A percentile compares a stretch with the other conserved stretches of the same genome.
phyloP scores from a whole-genome alignment of 2,797 vertebrate genomes.

The Scomberomorus guttatus region DNA sequence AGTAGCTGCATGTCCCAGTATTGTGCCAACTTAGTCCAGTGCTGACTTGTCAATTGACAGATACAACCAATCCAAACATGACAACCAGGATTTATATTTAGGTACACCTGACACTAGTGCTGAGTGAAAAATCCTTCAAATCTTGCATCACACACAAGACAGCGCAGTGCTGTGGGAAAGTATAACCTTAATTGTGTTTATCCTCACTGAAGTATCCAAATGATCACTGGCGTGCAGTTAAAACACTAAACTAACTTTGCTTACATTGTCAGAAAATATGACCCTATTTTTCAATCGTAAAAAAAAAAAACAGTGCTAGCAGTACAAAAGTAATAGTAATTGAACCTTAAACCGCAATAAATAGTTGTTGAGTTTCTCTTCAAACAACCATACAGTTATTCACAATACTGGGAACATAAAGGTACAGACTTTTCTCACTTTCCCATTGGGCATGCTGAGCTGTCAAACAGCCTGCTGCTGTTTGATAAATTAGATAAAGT shows the following conservation, averaged over 20 bases:
- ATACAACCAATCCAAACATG: not conserved
- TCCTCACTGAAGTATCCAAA: not conserved
- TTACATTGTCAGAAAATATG: too few species aligned
- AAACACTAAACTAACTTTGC: too few species aligned
- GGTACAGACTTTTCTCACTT: not conserved
- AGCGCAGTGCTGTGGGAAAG: not conserved
- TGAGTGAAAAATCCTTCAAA: not conserved
- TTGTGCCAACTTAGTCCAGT: constrained; percentile 12
- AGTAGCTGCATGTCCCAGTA: constrained; percentile 1
- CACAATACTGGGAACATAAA: not conserved
- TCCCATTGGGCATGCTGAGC: too few species aligned
- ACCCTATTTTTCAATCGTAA: not conserved
- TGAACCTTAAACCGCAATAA: too few species aligned
- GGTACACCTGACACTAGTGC: not conserved
- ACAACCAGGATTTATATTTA: not conserved
- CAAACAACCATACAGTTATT: not conserved
- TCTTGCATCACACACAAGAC: not conserved
- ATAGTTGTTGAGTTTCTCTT: not conserved
- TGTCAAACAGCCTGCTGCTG: not conserved
- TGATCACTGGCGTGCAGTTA: not conserved
- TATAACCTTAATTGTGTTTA: not conserved
- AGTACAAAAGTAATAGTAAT: not conserved
- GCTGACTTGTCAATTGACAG: not conserved
- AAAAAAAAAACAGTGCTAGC: not conserved
- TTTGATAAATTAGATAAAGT: not conserved